Conservation (phyloP, 2,113 vertebrate genomes). For the Pao palembangensis region DNA sequence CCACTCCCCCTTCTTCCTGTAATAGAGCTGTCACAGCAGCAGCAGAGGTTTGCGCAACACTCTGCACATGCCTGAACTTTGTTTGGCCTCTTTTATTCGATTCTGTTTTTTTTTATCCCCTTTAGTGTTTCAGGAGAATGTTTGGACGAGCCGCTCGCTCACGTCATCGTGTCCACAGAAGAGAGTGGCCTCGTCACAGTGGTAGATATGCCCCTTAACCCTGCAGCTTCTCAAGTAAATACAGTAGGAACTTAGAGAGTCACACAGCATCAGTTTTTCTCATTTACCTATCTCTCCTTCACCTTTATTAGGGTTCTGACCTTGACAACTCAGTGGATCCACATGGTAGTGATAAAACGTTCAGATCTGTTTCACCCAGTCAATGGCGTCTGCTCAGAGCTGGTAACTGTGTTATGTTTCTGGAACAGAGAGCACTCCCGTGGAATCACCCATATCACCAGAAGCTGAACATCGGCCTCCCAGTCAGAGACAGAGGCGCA, state of each 20-base stretch:
- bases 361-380: not conserved
- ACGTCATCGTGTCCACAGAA: not conserved
- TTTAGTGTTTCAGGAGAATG: conserved; percentile 56
- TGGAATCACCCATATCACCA: conserved; percentile 5
- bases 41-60: not conserved
- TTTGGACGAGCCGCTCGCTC: not conserved
- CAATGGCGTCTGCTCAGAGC: not conserved
- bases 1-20: conserved; percentile 11
- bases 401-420: conserved; percentile 12
- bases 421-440: conserved; percentile 16
- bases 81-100: not conserved
- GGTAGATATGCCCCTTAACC: not conserved
- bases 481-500: conserved; percentile 25
- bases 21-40: conserved; percentile 22
- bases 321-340: conserved; percentile 11
- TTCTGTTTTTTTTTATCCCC: no score
- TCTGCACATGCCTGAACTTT: not conserved
- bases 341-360: conserved; percentile 34
- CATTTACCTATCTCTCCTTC: not conserved
- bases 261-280: not conserved
- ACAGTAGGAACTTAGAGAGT: not conserved
- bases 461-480: conserved; percentile 8
- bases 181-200: not conserved
- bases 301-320: conserved; percentile 11
- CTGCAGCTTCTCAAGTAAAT: conserved; percentile 13